Evolutionary conservation across 2,888 invertebrate species (phyloP), one percentile per base, ranked within the genome.

Genomic region (Cynaeus angustus): DNA sequence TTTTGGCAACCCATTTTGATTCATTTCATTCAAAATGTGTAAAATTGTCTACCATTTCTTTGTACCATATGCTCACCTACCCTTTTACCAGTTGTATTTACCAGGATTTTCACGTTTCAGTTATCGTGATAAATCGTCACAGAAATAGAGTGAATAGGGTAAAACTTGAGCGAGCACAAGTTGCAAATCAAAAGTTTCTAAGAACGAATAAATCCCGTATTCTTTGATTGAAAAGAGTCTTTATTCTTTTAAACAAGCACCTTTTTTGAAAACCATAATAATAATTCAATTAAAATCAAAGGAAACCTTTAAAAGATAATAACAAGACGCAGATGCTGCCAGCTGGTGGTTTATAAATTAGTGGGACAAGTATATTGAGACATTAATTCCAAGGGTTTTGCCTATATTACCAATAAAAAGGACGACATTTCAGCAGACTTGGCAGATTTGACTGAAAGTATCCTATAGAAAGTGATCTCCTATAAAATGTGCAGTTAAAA

Each of bases 401-500:
- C 21, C 38, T 37, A 12, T 37, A 33, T 38, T 55, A 55, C 37
- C 53, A 16, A 55, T 55, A 55, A 55, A 50, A 55, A 55, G 37
- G 5, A 2, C 16, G 16, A 55, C 9, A 45, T 30, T 61, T 41
- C 33, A 37, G 61, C 61, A 12, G 16, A 48, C 33, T 48, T 48
- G 10, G 50, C 61, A 61, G 48, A 61, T 61, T 61, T 48, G 16
- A 50, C 1, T 33, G 37, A 12, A 48, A 61, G 21, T 37, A 48
- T 33, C 38, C 61, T 21, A 21, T 21, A 21, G 21, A 59, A 10
- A 26, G 43, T 45, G 30, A 26, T 5, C 48, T 30, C 30, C 61
- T 37, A 50, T 50, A 61, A 61, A 61, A 61, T 21, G 46, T 61
- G 61, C 38, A 61, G 48, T 48, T 61, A 50, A 48, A 61, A 46